Base-by-base conservation (phyloP, 2,113 vertebrate genomes). In the Cnemophilus loriae region DNA sequence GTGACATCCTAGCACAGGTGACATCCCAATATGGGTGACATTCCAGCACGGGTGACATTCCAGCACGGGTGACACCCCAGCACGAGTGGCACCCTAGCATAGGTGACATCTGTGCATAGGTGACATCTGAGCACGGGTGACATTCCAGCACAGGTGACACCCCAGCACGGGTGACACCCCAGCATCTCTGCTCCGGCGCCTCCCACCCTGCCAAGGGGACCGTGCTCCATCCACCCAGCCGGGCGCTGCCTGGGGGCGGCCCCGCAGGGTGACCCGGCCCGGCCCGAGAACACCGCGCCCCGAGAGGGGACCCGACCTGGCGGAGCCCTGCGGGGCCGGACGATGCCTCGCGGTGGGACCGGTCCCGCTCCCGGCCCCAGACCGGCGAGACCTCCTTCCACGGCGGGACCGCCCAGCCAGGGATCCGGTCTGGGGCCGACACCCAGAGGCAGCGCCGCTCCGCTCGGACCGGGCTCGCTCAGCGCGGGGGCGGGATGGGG, bases 61-160 rank as follows among this genome's bases (percentile, higher is more conserved):
- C 2, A 46, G 2, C 5, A 64, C 0, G 0, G 22, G 35, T 64
- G 35, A 39, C 74, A 50, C 0, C 16, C 5, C 2, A 47, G 24
- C 57, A 26, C 10, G 5, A 35, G 35, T 27, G 57, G 13, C 37
- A 53, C 3, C 27, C 27, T 9, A 39, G 24, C n/a, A 59, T 3
- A 6, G 21, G 16, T 17, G 42, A 37, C 73, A 60, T 0, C 16
- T 6, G 3, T 26, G 13, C 4, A 11, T 1, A 0, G 17, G 23
- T 39, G 46, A 27, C 57, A 27, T 0, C 9, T 8, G 6, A 47
- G 5, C 19, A 7, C 1, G 0, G 42, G 44, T 33, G 33, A 13
- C 49, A 33, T 2, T 37, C 41, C 18, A 22, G 3, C 13, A 16
- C 0, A 3, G 15, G 20, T 53, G 50, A 41, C 69, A 71, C 0